These are phyloP conservation scores for Bradypodion ventrale DNA, from an alignment of 2,797 vertebrate genomes.

Conservation along the genomic window DNA sequence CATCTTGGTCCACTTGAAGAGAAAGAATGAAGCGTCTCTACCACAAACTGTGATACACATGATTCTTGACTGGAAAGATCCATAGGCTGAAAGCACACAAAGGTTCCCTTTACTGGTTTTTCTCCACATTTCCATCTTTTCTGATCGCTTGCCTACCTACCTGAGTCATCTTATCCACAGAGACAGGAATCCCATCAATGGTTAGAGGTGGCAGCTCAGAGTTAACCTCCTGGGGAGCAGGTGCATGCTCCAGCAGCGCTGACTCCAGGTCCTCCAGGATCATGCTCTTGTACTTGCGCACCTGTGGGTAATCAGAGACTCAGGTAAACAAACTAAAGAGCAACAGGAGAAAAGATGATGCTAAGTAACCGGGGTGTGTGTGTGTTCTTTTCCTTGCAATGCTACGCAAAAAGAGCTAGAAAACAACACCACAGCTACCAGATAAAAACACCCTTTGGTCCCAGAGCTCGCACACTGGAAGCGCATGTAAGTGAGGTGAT, in stretches of 20 bases:
- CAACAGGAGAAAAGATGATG: constrained; percentile 44
- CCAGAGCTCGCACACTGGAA: constrained; percentile 5
- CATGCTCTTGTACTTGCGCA: constrained; percentile 97
- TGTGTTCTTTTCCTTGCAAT: constrained; percentile 36
- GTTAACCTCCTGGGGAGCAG: constrained; percentile 89
- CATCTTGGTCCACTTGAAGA: accelerated
- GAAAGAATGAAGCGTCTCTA: not conserved
- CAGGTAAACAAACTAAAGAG: constrained; percentile 72
- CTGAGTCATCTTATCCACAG: constrained; percentile 99
- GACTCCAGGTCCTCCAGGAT: constrained; percentile 97
- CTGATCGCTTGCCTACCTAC: constrained; percentile 77
- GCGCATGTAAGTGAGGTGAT: constrained; percentile 56
- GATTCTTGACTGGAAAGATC: not conserved
- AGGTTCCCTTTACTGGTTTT: not conserved
- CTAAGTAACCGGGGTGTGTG: constrained; percentile 50
- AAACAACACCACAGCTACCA: constrained; percentile 53
- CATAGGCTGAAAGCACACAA: not conserved
- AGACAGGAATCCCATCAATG: constrained; percentile 97
- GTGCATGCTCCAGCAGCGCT: constrained; percentile 93
- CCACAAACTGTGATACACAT: accelerated
- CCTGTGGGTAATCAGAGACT: constrained; percentile 79
- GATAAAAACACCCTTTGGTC: constrained; percentile 56
- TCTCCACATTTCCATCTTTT: constrained; percentile 3
- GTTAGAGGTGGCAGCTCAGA: constrained; percentile 95
- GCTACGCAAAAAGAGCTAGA: constrained; percentile 34